A percentile compares a stretch with the other conserved stretches of the same genome.
These are phyloP conservation scores for Octopus bimaculoides DNA, from an alignment of 1,140 invertebrate genomes.

Conservation along the genomic window DNA sequence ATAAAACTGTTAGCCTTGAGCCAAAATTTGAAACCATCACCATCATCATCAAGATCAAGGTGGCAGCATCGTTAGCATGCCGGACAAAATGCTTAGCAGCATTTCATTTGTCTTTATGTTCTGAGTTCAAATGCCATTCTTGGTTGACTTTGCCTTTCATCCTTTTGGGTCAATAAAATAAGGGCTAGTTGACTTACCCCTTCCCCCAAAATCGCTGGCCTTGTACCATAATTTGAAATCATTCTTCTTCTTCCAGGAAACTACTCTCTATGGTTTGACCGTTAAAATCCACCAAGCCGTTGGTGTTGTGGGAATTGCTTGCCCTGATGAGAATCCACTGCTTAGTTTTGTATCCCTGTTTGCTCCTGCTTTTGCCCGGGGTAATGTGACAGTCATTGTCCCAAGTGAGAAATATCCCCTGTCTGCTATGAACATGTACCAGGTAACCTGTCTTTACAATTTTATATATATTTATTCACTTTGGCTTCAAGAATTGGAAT, in stretches of 20 bases:
- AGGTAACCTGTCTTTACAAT: slow-evolving; percentile 42
- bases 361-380: slow-evolving; percentile 56
- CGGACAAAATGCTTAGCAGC: too few relatives aligned
- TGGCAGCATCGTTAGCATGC: too few relatives aligned
- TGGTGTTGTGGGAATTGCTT: slow-evolving; percentile 60
- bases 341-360: slow-evolving; percentile 59
- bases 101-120: too few relatives aligned
- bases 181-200: too few relatives aligned
- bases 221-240: neutral
- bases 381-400: slow-evolving; percentile 59
- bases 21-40: too few relatives aligned
- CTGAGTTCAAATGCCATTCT: too few relatives aligned
- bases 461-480: too few relatives aligned
- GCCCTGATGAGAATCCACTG: slow-evolving; percentile 57
- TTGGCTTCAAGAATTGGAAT: too few relatives aligned
- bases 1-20: too few relatives aligned
- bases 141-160: too few relatives aligned
- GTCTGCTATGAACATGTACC: slow-evolving; percentile 58
- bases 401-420: slow-evolving; percentile 58
- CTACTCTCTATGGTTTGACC: slow-evolving; percentile 57
- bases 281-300: slow-evolving; percentile 57
- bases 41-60: too few relatives aligned
- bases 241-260: slow-evolving; percentile 51
- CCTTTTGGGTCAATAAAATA: too few relatives aligned
- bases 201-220: neutral